Conservation (phyloP, 2,113 vertebrate species). For the Podilymbus podiceps region DNA sequence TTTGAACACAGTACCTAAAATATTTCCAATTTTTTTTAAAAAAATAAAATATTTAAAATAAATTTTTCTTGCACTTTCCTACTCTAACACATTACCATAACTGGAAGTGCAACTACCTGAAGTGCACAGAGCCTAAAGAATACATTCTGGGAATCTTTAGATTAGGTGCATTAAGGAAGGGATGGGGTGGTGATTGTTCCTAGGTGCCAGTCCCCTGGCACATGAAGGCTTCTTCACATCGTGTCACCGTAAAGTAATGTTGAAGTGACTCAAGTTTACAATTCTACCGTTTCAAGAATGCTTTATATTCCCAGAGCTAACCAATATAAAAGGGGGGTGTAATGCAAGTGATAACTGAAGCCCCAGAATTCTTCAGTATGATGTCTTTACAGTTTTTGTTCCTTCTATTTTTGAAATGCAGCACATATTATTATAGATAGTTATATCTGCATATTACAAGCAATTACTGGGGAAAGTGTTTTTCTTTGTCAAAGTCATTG, state of each 20-base stretch:
- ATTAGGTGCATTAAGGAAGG: background rate
- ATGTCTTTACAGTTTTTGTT: background rate
- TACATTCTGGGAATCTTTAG: background rate
- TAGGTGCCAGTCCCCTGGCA: too few relatives aligned
- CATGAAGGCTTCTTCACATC: background rate
- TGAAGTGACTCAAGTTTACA: background rate
- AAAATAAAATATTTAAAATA: background rate
- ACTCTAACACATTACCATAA: background rate
- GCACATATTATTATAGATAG: background rate
- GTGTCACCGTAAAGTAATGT: background rate
- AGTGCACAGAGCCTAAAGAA: background rate
- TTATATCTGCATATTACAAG: conserved; percentile 44
- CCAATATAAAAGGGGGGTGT: background rate
- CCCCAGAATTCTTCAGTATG: background rate
- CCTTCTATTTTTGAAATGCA: background rate
- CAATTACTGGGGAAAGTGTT: conserved; percentile 37
- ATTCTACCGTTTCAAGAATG: background rate
- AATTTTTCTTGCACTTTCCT: background rate
- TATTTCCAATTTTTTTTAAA: background rate
- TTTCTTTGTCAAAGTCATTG: conserved; percentile 41
- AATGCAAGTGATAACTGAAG: background rate
- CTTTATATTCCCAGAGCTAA: background rate
- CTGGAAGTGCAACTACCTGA: background rate
- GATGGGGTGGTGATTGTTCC: fast-evolving
- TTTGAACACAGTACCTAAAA: background rate